Percentiles rank a stretch among this genome's conserved stretches.
phyloP scores from a whole-genome alignment of 2,888 invertebrate genomes.

The Sinotaia quadrata region DNA sequence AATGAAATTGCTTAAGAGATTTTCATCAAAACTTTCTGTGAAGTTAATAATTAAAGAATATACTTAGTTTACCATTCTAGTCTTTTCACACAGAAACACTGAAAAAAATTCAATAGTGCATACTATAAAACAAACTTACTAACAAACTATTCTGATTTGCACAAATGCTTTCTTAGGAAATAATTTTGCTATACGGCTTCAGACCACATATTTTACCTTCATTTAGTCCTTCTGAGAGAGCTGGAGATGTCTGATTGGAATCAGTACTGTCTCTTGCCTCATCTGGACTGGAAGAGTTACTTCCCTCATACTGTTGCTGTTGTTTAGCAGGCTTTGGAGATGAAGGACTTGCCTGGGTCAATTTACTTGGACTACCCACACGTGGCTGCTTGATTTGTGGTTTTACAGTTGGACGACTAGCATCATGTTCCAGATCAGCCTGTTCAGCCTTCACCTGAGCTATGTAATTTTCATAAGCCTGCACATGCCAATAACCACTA shows the following conservation, averaged over 20 bases:
- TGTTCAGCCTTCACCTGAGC: slow-evolving; percentile 67
- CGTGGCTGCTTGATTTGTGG: slow-evolving; percentile 74
- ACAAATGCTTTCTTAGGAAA: no score
- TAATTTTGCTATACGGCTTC: background rate
- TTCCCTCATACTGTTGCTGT: slow-evolving; percentile 18
- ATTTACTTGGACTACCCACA: slow-evolving; percentile 36
- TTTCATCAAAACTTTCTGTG: no score
- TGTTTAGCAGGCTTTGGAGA: background rate
- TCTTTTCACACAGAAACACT: no score
- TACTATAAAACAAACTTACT: no score
- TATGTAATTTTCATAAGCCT: slow-evolving; percentile 72
- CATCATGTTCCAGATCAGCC: slow-evolving; percentile 59
- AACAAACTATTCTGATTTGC: no score
- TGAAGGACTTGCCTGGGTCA: background rate
- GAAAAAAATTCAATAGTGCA: no score
- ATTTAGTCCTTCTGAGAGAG: slow-evolving; percentile 19
- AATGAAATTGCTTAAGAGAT: no score
- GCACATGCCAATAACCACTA: slow-evolving; percentile 12
- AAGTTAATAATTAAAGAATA: no score
- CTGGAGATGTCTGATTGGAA: slow-evolving; percentile 55
- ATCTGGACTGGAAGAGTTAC: slow-evolving; percentile 45
- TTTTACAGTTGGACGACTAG: slow-evolving; percentile 58
- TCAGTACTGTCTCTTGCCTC: slow-evolving; percentile 56
- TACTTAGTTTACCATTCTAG: no score
- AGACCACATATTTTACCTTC: background rate